Evolutionary conservation across 2,888 invertebrate species (phyloP).

Genomic region (Orthonychiurus folsomi): DNA sequence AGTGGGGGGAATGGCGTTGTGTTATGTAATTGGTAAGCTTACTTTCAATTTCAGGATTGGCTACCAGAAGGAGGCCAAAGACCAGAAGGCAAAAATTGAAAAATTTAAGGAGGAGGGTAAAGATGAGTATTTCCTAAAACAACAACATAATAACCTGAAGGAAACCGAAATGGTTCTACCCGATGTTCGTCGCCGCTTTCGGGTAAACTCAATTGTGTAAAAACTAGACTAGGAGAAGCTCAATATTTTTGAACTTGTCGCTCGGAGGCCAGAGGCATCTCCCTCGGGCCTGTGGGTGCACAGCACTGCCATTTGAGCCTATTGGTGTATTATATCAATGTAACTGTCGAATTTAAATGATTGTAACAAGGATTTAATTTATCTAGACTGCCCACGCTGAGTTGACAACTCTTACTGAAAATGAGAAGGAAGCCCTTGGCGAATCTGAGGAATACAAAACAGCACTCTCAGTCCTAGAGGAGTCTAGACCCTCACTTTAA

Average conservation of each 20-base stretch:
- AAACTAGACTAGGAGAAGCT: no score
- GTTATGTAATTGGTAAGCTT: no score
- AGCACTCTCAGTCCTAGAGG: conserved; percentile 60
- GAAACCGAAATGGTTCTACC: conserved; percentile 89
- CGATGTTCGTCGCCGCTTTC: conserved; percentile 69
- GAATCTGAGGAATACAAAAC: conserved; percentile 60
- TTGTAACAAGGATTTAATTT: no score
- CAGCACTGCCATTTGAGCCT: no score
- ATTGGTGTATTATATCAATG: no score
- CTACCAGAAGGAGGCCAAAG: conserved; percentile 74
- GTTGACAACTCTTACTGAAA: conserved; percentile 60
- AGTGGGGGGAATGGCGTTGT: no score
- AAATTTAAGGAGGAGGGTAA: conserved; percentile 55
- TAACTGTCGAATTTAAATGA: no score
- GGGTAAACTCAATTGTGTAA: conserved; percentile 47
- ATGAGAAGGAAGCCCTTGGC: conserved; percentile 48
- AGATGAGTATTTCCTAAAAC: conserved; percentile 49
- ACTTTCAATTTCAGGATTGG: no score
- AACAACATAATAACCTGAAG: conserved; percentile 80
- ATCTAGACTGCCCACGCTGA: conserved; percentile 57
- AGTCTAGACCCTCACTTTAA: conserved; percentile 36
- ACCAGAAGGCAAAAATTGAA: conserved; percentile 63
- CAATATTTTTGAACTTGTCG: no score
- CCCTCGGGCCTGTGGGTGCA: no score
- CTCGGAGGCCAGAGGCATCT: no score